Percentiles rank a stretch among this genome's conserved stretches.
phyloP scores from a whole-genome alignment of 2,113 vertebrate species.

The human (Homo sapiens) region GRCh38 chr2:79175501-79176000 shows the following conservation, averaged over 20 bases:
- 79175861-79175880: neutral
- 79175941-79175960: neutral
- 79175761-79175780: neutral
- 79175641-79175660: too few species aligned
- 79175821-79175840: neutral
- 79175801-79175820: neutral
- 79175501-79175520: neutral
- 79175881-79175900: too few species aligned
- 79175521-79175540: neutral
- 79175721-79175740: neutral
- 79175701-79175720: neutral
- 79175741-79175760: neutral
- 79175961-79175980: neutral
- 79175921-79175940: neutral
- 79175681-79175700: neutral
- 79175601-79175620: neutral
- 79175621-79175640: neutral
- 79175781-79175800: neutral
- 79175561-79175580: neutral
- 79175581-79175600: neutral
- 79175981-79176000: neutral
- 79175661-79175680: neutral
- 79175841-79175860: neutral
- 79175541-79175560: neutral
- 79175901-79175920: neutral